Evolutionary conservation across 2,888 invertebrate species (phyloP).

Genomic region (Steinernema hermaphroditum): DNA sequence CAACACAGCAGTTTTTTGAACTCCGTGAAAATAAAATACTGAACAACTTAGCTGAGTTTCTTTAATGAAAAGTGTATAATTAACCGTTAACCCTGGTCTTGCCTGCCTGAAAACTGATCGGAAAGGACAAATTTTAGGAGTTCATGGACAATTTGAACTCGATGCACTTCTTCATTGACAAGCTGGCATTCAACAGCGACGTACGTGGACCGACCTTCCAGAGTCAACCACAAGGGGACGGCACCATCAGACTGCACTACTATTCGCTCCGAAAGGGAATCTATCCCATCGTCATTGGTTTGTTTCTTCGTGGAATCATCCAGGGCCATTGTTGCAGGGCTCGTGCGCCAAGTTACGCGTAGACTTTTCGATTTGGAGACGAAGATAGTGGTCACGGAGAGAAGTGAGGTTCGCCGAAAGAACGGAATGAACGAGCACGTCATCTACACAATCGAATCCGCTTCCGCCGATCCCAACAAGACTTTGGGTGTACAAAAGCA

Average conservation of each 20-base stretch:
- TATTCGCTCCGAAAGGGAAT: constrained; percentile 59
- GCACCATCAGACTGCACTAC: constrained; percentile 53
- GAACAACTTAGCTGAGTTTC: too few relatives aligned
- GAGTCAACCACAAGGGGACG: constrained; percentile 42
- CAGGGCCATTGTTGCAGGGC: constrained; percentile 39
- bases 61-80: too few relatives aligned
- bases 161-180: constrained; percentile 64
- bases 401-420: constrained; percentile 57
- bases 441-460: constrained; percentile 54
- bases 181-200: constrained; percentile 59
- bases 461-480: background rate
- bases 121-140: too few relatives aligned
- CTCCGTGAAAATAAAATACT: too few relatives aligned
- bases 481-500: background rate
- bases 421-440: constrained; percentile 59
- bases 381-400: constrained; percentile 54
- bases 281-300: constrained; percentile 58
- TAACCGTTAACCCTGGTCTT: too few relatives aligned
- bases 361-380: constrained; percentile 58
- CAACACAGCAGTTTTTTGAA: too few relatives aligned
- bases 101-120: too few relatives aligned
- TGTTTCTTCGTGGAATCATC: too few relatives aligned
- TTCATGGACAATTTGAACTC: constrained; percentile 61
- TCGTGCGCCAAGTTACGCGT: constrained; percentile 52
- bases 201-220: constrained; percentile 60